Evolutionary conservation across 2,797 vertebrate genomes (phyloP), one percentile per base, ranked within the genome.

Genomic region (Eulemur rubriventer): DNA sequence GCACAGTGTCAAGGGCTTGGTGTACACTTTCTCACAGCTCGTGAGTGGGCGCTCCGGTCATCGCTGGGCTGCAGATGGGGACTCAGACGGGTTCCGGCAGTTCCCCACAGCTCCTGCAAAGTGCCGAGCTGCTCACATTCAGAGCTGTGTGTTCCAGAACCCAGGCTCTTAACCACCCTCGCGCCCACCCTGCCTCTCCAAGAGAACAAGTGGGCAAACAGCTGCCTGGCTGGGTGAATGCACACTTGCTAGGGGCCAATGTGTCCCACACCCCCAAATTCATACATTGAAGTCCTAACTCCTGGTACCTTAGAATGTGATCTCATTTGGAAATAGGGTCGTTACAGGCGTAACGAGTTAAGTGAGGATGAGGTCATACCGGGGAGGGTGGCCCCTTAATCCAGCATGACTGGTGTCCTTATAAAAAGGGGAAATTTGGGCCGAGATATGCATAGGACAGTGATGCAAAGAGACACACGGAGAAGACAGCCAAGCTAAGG

Each of bases 171-270:
- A 2, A 28, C 52, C 57, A 4, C 41, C 61, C 22, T 28, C 4
- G 52, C 0, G 0, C 76, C 59, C 1, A 18, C 2, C 48, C 35
- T 1, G 22, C 59, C 65, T 55, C 48, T n/a, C 2, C 0, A 1
- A 14, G 59, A 0, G 16, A 22, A 59, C 0, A 0, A 18, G 9
- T 4, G 46, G 9, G 11, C 20, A 38, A 18, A 3, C 16, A 43
- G 67, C 7, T 0, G 79, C 65, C 79, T 30, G 20, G 28, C 67
- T 48, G 6, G 35, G 38, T 4, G 7, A 43, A 9, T 5, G 52
- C 35, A 80, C 26, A 18, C 43, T 24, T 14, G 6, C 7, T 26
- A 52, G 12, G 43, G n/a, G 65, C 1, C 35, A 72, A 1, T 17
- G 10, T n/a, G 33, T 7, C 12, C 18, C 11, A 14, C 11, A 26